Evolutionary conservation across 2,888 invertebrate species (phyloP), one percentile per base, ranked within the genome.

Genomic region (Byasa hedistus): DNA sequence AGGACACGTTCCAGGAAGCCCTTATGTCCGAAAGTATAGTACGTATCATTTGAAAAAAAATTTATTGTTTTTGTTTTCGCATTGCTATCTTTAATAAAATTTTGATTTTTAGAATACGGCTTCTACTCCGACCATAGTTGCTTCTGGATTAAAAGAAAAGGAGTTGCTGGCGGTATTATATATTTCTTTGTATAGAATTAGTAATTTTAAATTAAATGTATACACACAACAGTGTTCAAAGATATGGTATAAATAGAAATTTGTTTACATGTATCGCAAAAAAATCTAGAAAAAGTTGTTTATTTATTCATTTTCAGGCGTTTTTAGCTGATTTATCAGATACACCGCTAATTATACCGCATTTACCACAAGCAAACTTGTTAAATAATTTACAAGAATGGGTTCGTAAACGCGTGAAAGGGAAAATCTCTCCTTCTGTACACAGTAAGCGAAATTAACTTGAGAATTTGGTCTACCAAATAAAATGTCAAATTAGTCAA

Each of bases 371-470:
- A 74, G 86, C 89, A 0, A 79, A 83, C 70, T 73, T 80, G 19
- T 74, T 91, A 23, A 84, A 82, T 65, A 87, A 85, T 73, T 80
- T 91, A 36, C 83, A 83, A 66, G 87, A 87, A 70, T 87, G 89
- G 86, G 83, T 82, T 3, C 79, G 89, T 48, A 78, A 78, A 65
- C 77, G 87, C 62, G 79, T 90, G 0, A 83, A 84, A 64, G 89
- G 89, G 17, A 74, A 77, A 61, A 52, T 88, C 21, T 73, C 78
- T 22, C 72, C 77, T 1, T 71, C 73, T 52, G 39, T 76, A n/a
- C 79, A 83, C 32, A 87, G 90, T 89, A 70, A 65, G 84, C 21
- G 15, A 3, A 36, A 57, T 52, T 10, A 15, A 44, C 17, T 44
- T 44, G 17, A 44, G 17, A 19, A 44, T 44, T 32, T 44, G 0